Base-by-base conservation (phyloP, 2,888 invertebrate species). In the Lasius fuliginosus region DNA sequence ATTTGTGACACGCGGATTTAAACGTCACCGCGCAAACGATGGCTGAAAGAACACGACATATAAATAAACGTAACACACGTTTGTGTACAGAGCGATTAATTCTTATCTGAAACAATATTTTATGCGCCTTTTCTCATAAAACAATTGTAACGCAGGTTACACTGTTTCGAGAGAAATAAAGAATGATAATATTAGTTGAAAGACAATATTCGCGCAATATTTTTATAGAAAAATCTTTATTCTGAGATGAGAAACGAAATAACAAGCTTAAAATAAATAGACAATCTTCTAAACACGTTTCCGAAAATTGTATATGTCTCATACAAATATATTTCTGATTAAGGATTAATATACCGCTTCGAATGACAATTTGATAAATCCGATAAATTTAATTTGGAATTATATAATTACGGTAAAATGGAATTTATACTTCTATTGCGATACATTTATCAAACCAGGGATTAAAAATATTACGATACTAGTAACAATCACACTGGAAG, bases 1-100 rank as follows among this genome's bases (percentile, higher is more conserved):
- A 71, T 81, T 81, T 36, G 73, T 81, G 60, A 81, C 73, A 81
- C 46, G 46, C 46, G 73, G 46, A 81, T 81, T 81, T 81, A 60
- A 46, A 81, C 60, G 73, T 46, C 79, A 81, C 46, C 71, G 71
- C 40, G 71, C 60, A 62, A 81, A 81, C 73, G 71, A 73, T 60
- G 60, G 73, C 71, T 49, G 73, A 49, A 81, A 60, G 79, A 79
- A 71, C 46, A 18, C 73, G 12, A 15, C 36, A 23, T 36, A 71
- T 81, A 81, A 81, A 81, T 81, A 71, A 81, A 71, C 75, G 75
- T 36, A 76, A 56, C 71, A 8, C 69, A 33, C 6, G 27, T 36
- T 60, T 23, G 46, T 9, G 18, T 53, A 30, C 23, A 27, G 18
- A 60, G 33, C 58, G 71, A 71, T 79, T 71, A 79, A 71, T 77